Evolutionary conservation across 2,797 vertebrate genomes (phyloP).

Genomic region (Muscicapa striata): DNA sequence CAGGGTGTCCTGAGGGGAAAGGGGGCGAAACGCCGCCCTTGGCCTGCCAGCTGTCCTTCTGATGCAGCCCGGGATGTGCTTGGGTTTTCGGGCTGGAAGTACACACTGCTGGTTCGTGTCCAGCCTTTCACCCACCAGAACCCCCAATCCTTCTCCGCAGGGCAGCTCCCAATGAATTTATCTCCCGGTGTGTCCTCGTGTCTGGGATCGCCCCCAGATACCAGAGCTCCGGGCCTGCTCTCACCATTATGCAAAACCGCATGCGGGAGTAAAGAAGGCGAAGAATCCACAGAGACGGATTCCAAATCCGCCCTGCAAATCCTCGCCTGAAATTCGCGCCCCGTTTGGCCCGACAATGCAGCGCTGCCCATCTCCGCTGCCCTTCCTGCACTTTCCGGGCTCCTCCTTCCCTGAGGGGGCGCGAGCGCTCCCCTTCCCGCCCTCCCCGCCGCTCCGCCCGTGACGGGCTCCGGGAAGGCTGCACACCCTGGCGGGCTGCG

Average conservation of each 20-base stretch:
- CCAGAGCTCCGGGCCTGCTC: accelerated
- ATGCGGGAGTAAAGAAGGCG: not conserved
- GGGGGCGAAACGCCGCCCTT: accelerated
- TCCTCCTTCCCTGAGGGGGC: not conserved
- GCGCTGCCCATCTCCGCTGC: no score
- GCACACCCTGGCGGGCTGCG: not conserved
- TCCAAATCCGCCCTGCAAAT: not conserved
- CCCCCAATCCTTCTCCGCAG: not conserved
- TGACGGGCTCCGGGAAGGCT: not conserved
- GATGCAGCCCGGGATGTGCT: not conserved
- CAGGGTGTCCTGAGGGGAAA: not conserved
- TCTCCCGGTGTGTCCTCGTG: not conserved
- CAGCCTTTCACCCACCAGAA: not conserved
- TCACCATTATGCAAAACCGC: accelerated
- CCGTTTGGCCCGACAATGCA: not conserved
- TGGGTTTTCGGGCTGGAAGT: not conserved
- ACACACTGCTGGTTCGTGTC: not conserved
- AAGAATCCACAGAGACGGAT: not conserved
- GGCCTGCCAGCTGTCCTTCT: not conserved
- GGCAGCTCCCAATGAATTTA: not conserved
- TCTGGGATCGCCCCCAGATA: not conserved
- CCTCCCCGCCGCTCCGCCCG: not conserved
- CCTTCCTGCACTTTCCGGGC: not conserved
- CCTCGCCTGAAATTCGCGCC: not conserved
- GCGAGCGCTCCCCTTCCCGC: not conserved